phyloP scores from a whole-genome alignment of 1,140 invertebrate species.

The Eumaeus atala region DNA sequence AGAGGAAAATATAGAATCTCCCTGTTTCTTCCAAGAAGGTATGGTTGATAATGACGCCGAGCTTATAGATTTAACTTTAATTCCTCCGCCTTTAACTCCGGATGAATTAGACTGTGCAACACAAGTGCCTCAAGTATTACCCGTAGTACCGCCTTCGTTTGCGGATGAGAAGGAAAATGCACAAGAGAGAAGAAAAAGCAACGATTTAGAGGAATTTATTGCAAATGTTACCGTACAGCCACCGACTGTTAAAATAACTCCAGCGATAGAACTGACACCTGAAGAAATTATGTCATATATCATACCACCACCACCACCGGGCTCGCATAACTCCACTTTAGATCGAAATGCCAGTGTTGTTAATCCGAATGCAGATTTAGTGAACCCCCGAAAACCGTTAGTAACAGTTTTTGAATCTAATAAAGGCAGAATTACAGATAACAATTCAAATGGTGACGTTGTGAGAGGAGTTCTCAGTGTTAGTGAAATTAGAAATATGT shows the following conservation, averaged over 20 bases:
- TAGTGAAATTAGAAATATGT: constrained; percentile 73
- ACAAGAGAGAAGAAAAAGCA: constrained; percentile 39
- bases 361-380: constrained; percentile 36
- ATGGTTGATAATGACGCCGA: constrained; percentile 83
- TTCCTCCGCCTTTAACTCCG: constrained; percentile 88
- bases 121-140: constrained; percentile 77
- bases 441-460: constrained; percentile 60
- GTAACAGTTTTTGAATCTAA: neutral
- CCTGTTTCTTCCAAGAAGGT: constrained; percentile 67
- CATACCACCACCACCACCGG: constrained; percentile 86
- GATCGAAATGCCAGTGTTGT: constrained; percentile 57
- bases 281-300: constrained; percentile 87
- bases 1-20: constrained; percentile 50
- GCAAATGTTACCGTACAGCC: constrained; percentile 88
- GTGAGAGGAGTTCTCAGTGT: constrained; percentile 67
- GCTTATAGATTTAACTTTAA: constrained; percentile 91
- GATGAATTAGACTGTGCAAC: constrained; percentile 81
- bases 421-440: constrained; percentile 12
- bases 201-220: constrained; percentile 84
- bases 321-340: constrained; percentile 62
- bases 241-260: constrained; percentile 79
- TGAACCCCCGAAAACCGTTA: constrained; percentile 27
- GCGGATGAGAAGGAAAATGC: constrained; percentile 74
- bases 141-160: constrained; percentile 82
- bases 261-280: constrained; percentile 81